These are phyloP conservation scores for Cotesia typhae DNA, from an alignment of 1,140 invertebrate species.

Conservation along the genomic window DNA sequence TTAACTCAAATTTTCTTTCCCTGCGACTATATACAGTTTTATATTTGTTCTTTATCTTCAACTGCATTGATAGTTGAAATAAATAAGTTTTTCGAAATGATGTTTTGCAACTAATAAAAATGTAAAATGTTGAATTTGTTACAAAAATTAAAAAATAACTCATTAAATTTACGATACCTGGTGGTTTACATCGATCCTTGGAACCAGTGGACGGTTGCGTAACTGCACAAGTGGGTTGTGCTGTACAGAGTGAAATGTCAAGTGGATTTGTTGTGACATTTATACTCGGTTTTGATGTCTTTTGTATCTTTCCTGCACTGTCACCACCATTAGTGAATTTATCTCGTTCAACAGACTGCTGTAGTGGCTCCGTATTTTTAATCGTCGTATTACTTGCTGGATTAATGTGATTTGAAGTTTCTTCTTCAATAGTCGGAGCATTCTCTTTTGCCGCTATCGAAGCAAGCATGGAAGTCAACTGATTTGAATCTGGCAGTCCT, in stretches of 20 bases:
- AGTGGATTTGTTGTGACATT: slow-evolving; percentile 73
- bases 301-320: slow-evolving; percentile 41
- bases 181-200: slow-evolving; percentile 51
- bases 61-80: too few species aligned
- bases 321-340: slow-evolving; percentile 36
- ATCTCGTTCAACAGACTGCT: slow-evolving; percentile 32
- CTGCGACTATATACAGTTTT: too few species aligned
- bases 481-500: slow-evolving; percentile 57
- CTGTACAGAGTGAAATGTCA: slow-evolving; percentile 62
- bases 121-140: too few species aligned
- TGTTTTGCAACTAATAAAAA: too few species aligned
- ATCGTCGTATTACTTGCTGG: background rate
- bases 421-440: slow-evolving; percentile 3
- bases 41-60: too few species aligned
- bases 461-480: slow-evolving; percentile 52
- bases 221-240: slow-evolving; percentile 40
- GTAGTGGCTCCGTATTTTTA: slow-evolving; percentile 28
- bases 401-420: slow-evolving; percentile 16
- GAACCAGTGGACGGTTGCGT: slow-evolving; percentile 42
- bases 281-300: slow-evolving; percentile 64
- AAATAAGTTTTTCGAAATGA: too few species aligned
- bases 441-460: slow-evolving; percentile 52
- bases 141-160: too few species aligned
- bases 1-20: too few species aligned
- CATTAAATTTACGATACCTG: slow-evolving; percentile 47